Base-by-base conservation (phyloP, 2,888 invertebrate species). In the Anodontia alba region DNA sequence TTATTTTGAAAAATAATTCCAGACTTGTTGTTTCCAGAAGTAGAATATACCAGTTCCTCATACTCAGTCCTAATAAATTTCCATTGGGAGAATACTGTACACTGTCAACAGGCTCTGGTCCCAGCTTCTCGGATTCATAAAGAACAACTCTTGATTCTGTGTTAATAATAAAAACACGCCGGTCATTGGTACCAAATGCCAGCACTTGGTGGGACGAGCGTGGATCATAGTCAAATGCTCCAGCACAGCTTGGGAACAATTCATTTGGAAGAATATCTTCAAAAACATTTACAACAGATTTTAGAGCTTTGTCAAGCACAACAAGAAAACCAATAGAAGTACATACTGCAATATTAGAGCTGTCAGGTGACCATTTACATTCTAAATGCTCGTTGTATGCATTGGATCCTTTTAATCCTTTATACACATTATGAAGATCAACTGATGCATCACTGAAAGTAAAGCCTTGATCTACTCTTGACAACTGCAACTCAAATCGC, bases 301-400 rank as follows among this genome's bases (percentile, higher is more conserved):
- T 57, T 10, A 87, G 72, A 8, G 66, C 49, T 26, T 51, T 73
- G 20, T 76, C 70, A 23, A 82, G 46, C 7, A 91, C 84, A 42
- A 90, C 73, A 69, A 91, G 87, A 33, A 89, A 79, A 12, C 90
- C 88, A 26, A 67, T 79, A 10, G 86, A 88, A 3, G 88, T 83
- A 78, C 90, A 88, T 20, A 91, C 82, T 12, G 90, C 91, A 33
- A 92, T 74, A 67, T 80, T 78, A 15, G 76, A 69, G 72, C 91
- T 90, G 73, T 92, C 90, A 0, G 90, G 88, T 0, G 92, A 92
- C 89, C 91, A 92, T 67, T 89, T 90, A 69, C 91, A 91, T 33
- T 88, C 89, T 3, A 88, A 80, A 67, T 86, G 81, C 57, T 92
- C 92, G 23, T 88, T 88, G 67, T 84, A 87, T 0, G 54, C 33